These are phyloP conservation scores for Falco peregrinus DNA, from an alignment of 2,797 vertebrate genomes.

Conservation along the genomic window DNA sequence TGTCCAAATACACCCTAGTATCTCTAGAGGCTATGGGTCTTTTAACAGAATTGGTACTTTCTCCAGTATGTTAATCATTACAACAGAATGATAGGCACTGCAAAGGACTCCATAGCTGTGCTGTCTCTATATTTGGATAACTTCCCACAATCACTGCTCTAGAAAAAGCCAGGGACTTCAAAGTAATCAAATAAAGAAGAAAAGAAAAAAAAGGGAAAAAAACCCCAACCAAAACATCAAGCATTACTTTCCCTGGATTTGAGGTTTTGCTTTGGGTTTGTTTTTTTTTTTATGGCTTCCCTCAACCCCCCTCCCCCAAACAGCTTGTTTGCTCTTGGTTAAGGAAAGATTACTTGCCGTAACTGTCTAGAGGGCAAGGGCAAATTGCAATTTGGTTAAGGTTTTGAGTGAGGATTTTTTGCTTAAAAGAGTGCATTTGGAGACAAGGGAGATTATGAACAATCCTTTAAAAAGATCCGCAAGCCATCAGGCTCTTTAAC, in stretches of 20 bases:
- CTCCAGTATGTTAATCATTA: background rate
- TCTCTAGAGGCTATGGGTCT: background rate
- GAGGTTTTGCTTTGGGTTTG: background rate
- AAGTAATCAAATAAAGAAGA: background rate
- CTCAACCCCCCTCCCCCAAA: background rate
- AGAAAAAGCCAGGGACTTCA: background rate
- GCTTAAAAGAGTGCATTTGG: conserved; percentile 11
- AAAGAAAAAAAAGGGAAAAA: background rate
- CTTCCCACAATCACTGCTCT: background rate
- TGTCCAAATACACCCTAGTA: background rate
- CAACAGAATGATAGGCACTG: background rate
- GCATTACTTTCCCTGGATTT: background rate
- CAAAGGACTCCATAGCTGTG: background rate
- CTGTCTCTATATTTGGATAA: background rate
- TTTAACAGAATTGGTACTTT: background rate
- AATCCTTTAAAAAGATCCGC: conserved; percentile 37
- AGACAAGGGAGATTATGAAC: conserved; percentile 54
- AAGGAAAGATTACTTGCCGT: background rate
- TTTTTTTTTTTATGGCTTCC: too few species aligned
- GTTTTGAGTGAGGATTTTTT: conserved; percentile 7
- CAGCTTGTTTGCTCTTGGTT: conserved; percentile 10
- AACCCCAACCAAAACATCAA: background rate
- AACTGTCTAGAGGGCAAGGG: background rate
- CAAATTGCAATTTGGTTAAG: conserved; percentile 16
- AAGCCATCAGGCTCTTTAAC: conserved; percentile 8